Conservation (phyloP, 2,797 vertebrate genomes). For the Harpagifer antarcticus region DNA sequence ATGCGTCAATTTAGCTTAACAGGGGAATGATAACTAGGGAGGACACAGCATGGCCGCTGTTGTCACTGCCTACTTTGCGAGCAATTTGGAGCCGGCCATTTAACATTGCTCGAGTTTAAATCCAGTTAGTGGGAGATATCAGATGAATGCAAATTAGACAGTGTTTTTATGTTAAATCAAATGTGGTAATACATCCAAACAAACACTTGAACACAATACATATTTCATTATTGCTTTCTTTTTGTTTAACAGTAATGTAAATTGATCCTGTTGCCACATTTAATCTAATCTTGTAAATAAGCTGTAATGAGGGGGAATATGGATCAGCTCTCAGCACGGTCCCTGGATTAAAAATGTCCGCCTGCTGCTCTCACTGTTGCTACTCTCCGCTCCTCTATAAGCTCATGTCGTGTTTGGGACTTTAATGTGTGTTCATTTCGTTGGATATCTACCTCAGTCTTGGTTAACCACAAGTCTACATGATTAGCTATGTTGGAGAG, state of each 20-base stretch:
- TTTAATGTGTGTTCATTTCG: constrained; percentile 57
- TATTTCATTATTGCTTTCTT: constrained; percentile 36
- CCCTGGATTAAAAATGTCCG: constrained; percentile 65
- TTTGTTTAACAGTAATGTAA: constrained; percentile 41
- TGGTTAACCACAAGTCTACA: constrained; percentile 69
- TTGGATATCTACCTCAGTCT: constrained; percentile 83
- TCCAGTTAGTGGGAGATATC: constrained; percentile 54
- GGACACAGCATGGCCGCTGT: constrained; percentile 39
- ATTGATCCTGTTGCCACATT: constrained; percentile 55
- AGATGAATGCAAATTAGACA: constrained; percentile 30
- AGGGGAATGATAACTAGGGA: constrained; percentile 40
- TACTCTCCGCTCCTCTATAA: constrained; percentile 46
- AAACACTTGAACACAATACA: constrained; percentile 7
- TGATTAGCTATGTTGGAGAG: constrained; percentile 40
- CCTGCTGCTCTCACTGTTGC: constrained; percentile 65
- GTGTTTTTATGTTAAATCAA: constrained; percentile 7
- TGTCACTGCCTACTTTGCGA: constrained; percentile 60
- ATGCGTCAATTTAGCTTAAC: constrained; percentile 60
- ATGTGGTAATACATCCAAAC: not conserved
- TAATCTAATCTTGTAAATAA: constrained; percentile 77
- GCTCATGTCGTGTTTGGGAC: constrained; percentile 48
- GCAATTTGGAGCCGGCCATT: constrained; percentile 43
- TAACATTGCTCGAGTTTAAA: constrained; percentile 37
- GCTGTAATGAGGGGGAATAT: constrained; percentile 64
- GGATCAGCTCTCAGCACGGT: constrained; percentile 67